Base-by-base conservation (phyloP, 2,797 vertebrate species). In the Clarias fuscus region DNA sequence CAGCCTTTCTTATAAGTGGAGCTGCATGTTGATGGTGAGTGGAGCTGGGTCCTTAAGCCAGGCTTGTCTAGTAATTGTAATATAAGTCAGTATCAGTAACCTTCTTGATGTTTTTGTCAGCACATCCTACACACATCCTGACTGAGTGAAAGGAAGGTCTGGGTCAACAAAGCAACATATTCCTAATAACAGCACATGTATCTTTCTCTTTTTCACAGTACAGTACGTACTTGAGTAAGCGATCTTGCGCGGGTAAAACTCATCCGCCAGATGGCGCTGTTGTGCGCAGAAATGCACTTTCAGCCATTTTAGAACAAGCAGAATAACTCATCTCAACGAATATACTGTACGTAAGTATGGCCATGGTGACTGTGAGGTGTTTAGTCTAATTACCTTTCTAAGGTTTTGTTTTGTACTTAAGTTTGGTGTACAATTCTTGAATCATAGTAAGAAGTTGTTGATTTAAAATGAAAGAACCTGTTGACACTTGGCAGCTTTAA, bases 181-280 rank as follows among this genome's bases (percentile, higher is more conserved):
- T 61, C 27, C 27, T 10, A 59, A 37, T 59, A 33, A 22, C 20
- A 33, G 18, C 27, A 58, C 59, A 61, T 77, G 15, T 64, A 8
- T 27, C 53, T 17, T 70, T 62, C 13, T 37, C 14, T 40, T 62
- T 61, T 11, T 53, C 48, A 53, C 11, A 53, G 1, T 48, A 48
- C 43, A 8, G 10, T 53, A 53, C 48, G 56, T 62, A 81, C 20
- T 67, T 27, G 15, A 72, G 62, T 65, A 27, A 33, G 71, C 48
- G 33, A 76, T 68, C 65, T 33, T 65, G 37, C 59, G 22, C 43
- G 37, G 22, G 24, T 80, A 64, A 18, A 30, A 53, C 7, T 1
- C 8, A 24, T 43, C 83, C 85, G 72, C 85, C 68, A 87, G 88
- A 75, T 83, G 85, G 48, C 83, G 77, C 17, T 72, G 61, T 40